phyloP scores from a whole-genome alignment of 1,140 invertebrate genomes.

The Oryctes rhinoceros region DNA sequence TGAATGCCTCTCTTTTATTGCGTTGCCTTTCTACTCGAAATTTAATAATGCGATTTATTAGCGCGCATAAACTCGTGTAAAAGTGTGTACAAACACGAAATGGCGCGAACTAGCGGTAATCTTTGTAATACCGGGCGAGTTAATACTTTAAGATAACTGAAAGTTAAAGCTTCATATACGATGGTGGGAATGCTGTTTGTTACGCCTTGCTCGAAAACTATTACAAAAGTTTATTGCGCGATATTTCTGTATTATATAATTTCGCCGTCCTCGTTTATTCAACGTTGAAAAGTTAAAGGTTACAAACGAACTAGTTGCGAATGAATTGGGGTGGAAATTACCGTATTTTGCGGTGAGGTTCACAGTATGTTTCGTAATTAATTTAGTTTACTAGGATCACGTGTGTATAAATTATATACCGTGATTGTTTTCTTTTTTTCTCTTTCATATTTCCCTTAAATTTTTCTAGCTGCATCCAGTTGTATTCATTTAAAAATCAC shows the following conservation, averaged over 20 bases:
- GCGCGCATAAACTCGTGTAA: background rate
- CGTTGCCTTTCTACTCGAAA: background rate
- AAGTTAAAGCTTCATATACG: background rate
- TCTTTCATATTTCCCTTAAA: no score
- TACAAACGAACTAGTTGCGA: background rate
- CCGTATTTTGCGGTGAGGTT: no score
- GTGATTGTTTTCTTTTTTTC: no score
- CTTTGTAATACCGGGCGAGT: background rate
- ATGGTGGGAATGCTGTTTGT: background rate
- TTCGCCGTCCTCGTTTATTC: background rate
- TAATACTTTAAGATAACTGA: background rate
- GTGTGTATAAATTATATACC: no score
- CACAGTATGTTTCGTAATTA: no score
- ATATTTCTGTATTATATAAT: background rate
- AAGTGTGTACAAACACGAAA: background rate
- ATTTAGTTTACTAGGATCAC: no score
- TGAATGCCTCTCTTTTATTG: background rate
- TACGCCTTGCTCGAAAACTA: background rate
- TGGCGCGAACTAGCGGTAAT: background rate
- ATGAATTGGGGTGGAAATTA: background rate
- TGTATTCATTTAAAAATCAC: no score
- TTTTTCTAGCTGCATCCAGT: no score
- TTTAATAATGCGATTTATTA: slow-evolving; percentile 7
- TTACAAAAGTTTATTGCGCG: background rate
- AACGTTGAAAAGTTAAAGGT: background rate